Evolutionary conservation across 2,888 invertebrate genomes (phyloP), one percentile per base, ranked within the genome.

Genomic region (Flexamia atlantica): DNA sequence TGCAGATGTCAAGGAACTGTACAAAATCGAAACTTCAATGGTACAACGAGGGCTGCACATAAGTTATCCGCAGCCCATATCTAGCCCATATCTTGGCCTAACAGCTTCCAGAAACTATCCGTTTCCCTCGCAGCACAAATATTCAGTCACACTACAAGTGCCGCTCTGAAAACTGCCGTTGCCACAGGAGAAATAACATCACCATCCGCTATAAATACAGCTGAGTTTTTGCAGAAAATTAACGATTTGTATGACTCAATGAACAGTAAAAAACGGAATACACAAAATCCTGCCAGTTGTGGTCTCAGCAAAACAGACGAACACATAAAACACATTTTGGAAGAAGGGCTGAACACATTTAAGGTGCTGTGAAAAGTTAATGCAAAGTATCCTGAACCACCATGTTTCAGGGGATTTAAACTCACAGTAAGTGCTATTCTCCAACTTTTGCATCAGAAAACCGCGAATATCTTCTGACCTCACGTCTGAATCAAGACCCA

Each of bases 331-430:
- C 14, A 84, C 86, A 83, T 87, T 64, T 83, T 85, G 83, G 46
- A 70, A 79, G 68, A 84, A 84, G 53, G 9, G 3, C 23, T 74
- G 30, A 25, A 30, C 46, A 36, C 14, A 0, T 14, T 60, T 53
- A 85, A 79, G 83, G 84, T n/a, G 84, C 70, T 86, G 32, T 76
- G 2, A 81, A 85, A 68, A 79, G 81, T 50, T 14, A 84, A 74
- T 46, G 80, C 79, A 25, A 68, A 84, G 82, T 30, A 81, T 12
- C 64, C 84, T 30, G 86, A 84, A 74, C 87, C 87, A 53, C 86
- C 87, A 9, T 88, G 88, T 70, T 87, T 88, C 82, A 74, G 85
- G 20, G 87, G 87, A 10, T 85, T 88, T 32, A 42, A 81, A n/a
- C 85, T 87, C 82, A 87, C 86, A 2, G 86, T 88, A 4, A 87